Evolutionary conservation across 1,140 invertebrate genomes (phyloP), one percentile per base, ranked within the genome.

Genomic region (Orchesella cincta): DNA sequence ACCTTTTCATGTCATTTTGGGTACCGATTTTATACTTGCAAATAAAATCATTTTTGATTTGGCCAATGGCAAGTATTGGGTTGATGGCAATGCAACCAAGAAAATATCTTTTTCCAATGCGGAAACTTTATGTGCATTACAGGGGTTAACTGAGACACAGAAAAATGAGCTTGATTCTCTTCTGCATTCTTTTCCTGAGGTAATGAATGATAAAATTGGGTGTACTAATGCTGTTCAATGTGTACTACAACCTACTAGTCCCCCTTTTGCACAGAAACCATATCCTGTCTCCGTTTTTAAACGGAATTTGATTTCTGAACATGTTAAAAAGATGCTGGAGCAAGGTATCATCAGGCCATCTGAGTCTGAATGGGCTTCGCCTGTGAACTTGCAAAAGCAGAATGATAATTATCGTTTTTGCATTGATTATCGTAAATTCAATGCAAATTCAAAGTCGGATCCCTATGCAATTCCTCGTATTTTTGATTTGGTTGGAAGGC

Each of bases 381-480:
- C 82, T 28, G 75, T 82, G 2, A 57, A 81, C 26, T 54, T 83
- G 31, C 80, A 83, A 78, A 72, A 71, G 46, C 34, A 77, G 78
- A 16, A 34, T 28, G 16, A 78, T 73, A n/a, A 74, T 12, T 52
- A 18, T 18, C 36, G 83, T 78, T 62, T 79, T 34, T 18, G 3
- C 8, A 46, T 78, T 28, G 78, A 81, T 34, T 81, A 51, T 35
- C 16, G 78, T 36, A 36, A 51, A 33, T n/a, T 81, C 1, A 87
- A 87, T 77, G n/a, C 33, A 0, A 73, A 83, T 0, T 87, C 84
- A 0, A 76, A 70, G 12, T 76, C 79, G 57, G 86, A 87, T 74
- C 54, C 77, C 18, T 87, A 82, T 79, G 86, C 86, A 0, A 74
- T 88, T 16, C 86, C 86, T 1, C 73, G 83, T 8, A 85, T 87